These are phyloP conservation scores for Channallabes apus DNA, from an alignment of 2,797 vertebrate genomes.

Conservation along the genomic window DNA sequence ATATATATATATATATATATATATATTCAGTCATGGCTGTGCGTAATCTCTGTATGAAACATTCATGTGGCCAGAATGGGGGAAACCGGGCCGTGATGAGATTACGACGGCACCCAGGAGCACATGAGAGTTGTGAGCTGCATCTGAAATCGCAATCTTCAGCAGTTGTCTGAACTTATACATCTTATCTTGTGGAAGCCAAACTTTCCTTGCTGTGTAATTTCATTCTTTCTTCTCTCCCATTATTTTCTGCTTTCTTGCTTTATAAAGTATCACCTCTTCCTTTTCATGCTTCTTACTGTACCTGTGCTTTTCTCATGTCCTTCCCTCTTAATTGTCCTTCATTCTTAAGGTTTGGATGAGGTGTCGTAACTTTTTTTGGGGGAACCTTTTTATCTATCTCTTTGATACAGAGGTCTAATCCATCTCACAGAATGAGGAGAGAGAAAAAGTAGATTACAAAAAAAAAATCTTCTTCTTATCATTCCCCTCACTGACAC, in stretches of 20 bases:
- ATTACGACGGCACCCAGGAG: conserved; percentile 42
- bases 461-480: conserved; percentile 11
- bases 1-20: too few species aligned
- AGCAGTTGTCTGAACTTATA: conserved; percentile 50
- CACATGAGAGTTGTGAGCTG: conserved; percentile 24
- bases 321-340: not conserved
- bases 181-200: conserved; percentile 50
- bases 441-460: conserved; percentile 27
- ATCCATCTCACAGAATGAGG: conserved; percentile 35
- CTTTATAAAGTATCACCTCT: not conserved
- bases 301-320: not conserved
- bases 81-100: conserved; percentile 44
- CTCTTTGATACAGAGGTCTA: conserved; percentile 38
- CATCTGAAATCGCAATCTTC: conserved; percentile 52
- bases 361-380: conserved; percentile 41
- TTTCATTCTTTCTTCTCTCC: conserved; percentile 5
- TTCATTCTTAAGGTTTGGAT: conserved; percentile 9
- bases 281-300: not conserved
- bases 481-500: conserved; percentile 28
- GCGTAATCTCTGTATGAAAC: conserved; percentile 38
- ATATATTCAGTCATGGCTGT: conserved; percentile 39
- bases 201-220: conserved; percentile 34
- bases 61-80: conserved; percentile 41
- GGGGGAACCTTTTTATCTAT: conserved; percentile 35
- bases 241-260: not conserved